A percentile compares a stretch with the other conserved stretches of the same genome.
Evolutionary conservation across 1,140 invertebrate species (phyloP).

Genomic region (Leptestheria dahalacensis): DNA sequence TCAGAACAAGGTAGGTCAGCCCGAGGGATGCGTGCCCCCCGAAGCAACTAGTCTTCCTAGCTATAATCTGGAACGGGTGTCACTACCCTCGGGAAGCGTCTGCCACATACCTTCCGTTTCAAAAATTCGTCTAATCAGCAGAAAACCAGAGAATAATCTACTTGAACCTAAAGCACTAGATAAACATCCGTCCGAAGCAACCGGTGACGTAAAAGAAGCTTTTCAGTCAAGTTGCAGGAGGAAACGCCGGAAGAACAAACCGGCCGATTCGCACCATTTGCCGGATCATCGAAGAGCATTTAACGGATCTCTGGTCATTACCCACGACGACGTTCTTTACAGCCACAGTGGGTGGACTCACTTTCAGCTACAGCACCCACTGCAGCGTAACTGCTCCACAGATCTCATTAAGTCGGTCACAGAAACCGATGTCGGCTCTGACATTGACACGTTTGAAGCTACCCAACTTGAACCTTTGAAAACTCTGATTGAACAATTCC

Average conservation of each 20-base stretch:
- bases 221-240: not conserved
- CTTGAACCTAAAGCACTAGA: not conserved
- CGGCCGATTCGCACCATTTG: not conserved
- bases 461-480: not conserved
- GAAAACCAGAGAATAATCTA: not conserved
- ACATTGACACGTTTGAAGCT: not conserved
- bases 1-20: too few species aligned
- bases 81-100: not conserved
- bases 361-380: conserved; percentile 1
- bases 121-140: not conserved
- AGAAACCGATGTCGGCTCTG: not conserved
- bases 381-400: not conserved
- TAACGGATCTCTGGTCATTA: conserved; percentile 1
- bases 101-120: not conserved
- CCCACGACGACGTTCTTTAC: conserved; percentile 3
- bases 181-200: not conserved
- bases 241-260: not conserved
- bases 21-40: too few species aligned
- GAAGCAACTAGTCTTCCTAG: not conserved
- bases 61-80: not conserved
- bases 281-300: not conserved
- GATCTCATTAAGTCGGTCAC: not conserved
- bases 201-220: not conserved
- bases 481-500: not conserved
- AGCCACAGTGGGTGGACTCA: conserved; percentile 5